Base-by-base conservation (phyloP, 2,113 vertebrate species). In the Laterallus jamaicensis region DNA sequence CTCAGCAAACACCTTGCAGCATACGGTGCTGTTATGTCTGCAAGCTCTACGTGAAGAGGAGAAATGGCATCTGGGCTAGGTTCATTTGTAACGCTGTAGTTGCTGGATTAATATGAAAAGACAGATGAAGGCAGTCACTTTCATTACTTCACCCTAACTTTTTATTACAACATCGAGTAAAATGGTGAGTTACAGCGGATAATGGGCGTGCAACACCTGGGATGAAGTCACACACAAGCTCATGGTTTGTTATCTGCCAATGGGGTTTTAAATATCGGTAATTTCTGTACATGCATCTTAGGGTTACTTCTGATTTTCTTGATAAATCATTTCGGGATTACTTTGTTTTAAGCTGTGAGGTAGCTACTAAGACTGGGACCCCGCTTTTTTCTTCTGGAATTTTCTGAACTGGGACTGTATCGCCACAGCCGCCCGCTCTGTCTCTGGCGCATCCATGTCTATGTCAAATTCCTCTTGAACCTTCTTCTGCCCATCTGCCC, bases 401-500 rank as follows among this genome's bases (percentile, higher is more conserved):
- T 99, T 99, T 97, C 99, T 99, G 98, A 99, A 99, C 98, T 99
- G 99, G 21, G 99, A 99, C 97, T 99, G 99, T 97, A 99, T 99
- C 81, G 99, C 99, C 95, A 99, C 98, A 3, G 97, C 98, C 24
- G 98, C 98, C 59, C 95, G 97, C 96, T 98, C 98, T 95, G 98
- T 98, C 97, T 98, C 98, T 73, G 98, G 98, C 5, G 98, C 98
- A 0, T 98, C 98, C 99, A 99, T 99, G 98, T 99, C 99, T 64
- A 99, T 99, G 98, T 99, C 99, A 22, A 99, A 99, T 55, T 99
- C 99, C 64, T 99, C 98, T 66, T 98, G 97, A 80, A 98, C 98
- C 96, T 99, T 99, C 98, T 99, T 99, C 98, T 99, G 98, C 37
- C 96, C 98, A 95, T 99, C 99, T 99, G 97, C 35, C 88, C 80